A percentile compares a stretch with the other conserved stretches of the same genome.
phyloP scores from a whole-genome alignment of 2,113 vertebrate genomes.

The Pedetes capensis region DNA sequence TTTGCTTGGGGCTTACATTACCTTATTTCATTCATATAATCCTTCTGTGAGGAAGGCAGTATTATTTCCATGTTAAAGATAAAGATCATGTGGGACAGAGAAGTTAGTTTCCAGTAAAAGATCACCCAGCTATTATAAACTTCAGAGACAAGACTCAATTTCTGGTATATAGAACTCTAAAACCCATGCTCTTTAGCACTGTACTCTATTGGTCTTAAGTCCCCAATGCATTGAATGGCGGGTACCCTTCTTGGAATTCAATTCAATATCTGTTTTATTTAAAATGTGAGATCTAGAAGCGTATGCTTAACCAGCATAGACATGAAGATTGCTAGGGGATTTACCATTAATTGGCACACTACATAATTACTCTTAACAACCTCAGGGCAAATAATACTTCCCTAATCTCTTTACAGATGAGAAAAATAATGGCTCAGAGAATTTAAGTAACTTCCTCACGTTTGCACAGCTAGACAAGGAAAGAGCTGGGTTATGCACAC shows the following conservation, averaged over 20 bases:
- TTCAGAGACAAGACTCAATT: background rate
- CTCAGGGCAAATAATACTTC: background rate
- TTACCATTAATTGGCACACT: background rate
- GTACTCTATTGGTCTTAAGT: background rate
- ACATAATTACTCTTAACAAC: conserved; percentile 12
- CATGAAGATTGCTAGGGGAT: background rate
- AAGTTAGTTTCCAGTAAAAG: background rate
- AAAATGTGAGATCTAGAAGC: background rate
- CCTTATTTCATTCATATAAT: background rate
- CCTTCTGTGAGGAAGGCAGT: background rate
- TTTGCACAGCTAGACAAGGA: background rate
- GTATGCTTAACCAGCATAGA: background rate
- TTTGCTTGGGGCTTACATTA: too few relatives aligned
- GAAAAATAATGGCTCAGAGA: background rate
- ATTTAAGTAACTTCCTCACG: background rate
- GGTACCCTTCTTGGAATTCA: background rate
- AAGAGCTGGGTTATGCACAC: background rate
- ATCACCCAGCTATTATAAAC: background rate
- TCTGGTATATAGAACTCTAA: background rate
- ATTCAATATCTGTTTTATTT: background rate
- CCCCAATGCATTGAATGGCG: background rate
- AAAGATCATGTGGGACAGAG: background rate
- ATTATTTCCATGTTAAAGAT: background rate
- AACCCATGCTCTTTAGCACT: background rate
- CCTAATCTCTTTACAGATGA: background rate